phyloP scores from a whole-genome alignment of 2,888 invertebrate genomes.

The Pollenia labialis region DNA sequence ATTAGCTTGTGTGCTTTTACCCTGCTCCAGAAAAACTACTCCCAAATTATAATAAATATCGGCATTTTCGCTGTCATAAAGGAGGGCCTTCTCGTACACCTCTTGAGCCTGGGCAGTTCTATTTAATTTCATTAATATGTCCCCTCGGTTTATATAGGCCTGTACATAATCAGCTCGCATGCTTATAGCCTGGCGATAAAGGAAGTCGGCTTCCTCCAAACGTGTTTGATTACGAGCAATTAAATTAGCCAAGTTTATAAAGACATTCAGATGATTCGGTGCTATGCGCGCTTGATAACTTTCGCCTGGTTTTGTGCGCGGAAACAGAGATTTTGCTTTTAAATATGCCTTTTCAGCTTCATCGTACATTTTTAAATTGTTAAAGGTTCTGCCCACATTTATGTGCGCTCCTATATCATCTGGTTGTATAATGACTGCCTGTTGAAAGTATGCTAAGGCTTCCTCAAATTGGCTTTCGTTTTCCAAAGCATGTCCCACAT shows the following conservation, averaged over 20 bases:
- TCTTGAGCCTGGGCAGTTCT: slow-evolving; percentile 97
- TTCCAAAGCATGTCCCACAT: slow-evolving; percentile 98
- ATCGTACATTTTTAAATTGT: slow-evolving; percentile 93
- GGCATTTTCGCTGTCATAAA: slow-evolving; percentile 96
- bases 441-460: slow-evolving; percentile 95
- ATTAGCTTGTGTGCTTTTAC: slow-evolving; percentile 94
- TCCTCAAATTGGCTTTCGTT: slow-evolving; percentile 88
- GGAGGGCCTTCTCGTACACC: slow-evolving; percentile 95
- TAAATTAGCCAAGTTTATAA: slow-evolving; percentile 96
- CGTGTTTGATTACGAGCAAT: slow-evolving; percentile 96
- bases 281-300: slow-evolving; percentile 98
- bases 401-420: slow-evolving; percentile 99
- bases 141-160: slow-evolving; percentile 98
- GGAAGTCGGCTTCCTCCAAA: slow-evolving; percentile 96
- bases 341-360: slow-evolving; percentile 97
- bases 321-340: slow-evolving; percentile 93
- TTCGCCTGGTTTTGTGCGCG: slow-evolving; percentile 96
- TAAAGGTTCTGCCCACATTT: slow-evolving; percentile 97
- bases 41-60: slow-evolving; percentile 98
- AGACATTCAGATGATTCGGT: slow-evolving; percentile 97
- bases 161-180: slow-evolving; percentile 96
- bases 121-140: slow-evolving; percentile 97
- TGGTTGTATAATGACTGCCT: slow-evolving; percentile 95
- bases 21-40: slow-evolving; percentile 96
- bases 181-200: slow-evolving; percentile 97